Base-by-base conservation (phyloP, 30 jellyfish, hydroid and myxozoan species). In the Chrysaora quinquecirrha region DNA sequence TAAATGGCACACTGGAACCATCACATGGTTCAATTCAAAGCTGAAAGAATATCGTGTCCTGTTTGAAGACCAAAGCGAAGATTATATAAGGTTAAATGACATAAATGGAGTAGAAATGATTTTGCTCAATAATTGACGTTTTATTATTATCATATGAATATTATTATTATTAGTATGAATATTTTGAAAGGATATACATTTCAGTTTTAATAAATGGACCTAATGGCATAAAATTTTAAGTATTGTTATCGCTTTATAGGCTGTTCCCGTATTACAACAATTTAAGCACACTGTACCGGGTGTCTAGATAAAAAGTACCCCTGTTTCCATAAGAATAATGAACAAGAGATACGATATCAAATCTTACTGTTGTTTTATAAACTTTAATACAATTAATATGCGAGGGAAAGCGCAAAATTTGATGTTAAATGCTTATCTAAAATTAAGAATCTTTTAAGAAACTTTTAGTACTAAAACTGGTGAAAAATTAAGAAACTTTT, bases 51-150 rank as follows among this genome's bases (percentile, higher is more conserved):
- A 43, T 33, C 38, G 85, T 24, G 85, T 34, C 27, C 75, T 38
- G 85, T 73, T 43, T 30, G 85, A 73, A 73, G 75, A 73, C 74
- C 50, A 30, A 73, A 49, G 78, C 60, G 80, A 73, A 73, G 85
- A 73, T 33, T 73, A 73, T 49, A 38, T 34, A 24, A 73, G 54
- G 2, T 73, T 30, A 49, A 30, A 73, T 73, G 75, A 73, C 50
- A 73, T 73, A 1, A 27, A 73, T 73, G 48, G 85, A 46, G 21
- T 71, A 14, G 83, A 38, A 25, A 33, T 71, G 76, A 71, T 71
- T 25, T 43, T 43, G 58, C 58, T 43, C 58, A 43, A 16, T 16
- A 43, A 43, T 43, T 43, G 58, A 43, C 58, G 58, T 43, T 43
- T 43, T 6, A 6, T 43, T 43, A 6, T 6, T 16, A 16, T 9